Evolutionary conservation across 2,888 invertebrate genomes (phyloP), one percentile per base, ranked within the genome.

Genomic region (Leptinotarsa haldemani): DNA sequence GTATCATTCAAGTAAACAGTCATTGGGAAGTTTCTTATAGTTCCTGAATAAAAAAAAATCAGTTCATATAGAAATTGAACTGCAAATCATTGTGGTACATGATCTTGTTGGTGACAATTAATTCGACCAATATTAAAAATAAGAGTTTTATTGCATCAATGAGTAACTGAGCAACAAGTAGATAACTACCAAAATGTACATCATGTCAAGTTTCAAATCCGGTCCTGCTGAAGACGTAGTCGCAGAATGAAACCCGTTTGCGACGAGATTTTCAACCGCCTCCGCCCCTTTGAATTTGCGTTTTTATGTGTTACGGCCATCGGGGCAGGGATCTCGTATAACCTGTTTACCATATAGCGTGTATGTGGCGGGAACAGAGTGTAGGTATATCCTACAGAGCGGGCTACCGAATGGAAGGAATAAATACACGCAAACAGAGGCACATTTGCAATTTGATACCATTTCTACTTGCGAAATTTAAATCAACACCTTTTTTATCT

Each of bases 281-380:
- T 86, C 87, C 87, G 86, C 87, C 86, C 86, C 85, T 84, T 85
- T 82, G 80, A 84, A 84, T 83, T 84, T 83, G 80, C 82, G 82
- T 82, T 85, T 83, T 84, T 83, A 80, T 84, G 80, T 76, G 66
- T 73, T 71, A 69, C 69, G 69, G 73, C 74, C 73, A 74, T 72
- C 79, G 76, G 82, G 82, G 82, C 83, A 81, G 80, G 79, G 82
- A 84, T 85, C 86, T 85, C 82, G 86, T 84, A 85, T 84, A 86
- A 87, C 87, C 86, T 85, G 87, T 87, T 87, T 86, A 75, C 81
- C 71, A 74, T 78, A 70, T 69, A 76, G 69, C 20, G 63, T 69
- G 70, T 70, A 71, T 74, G 68, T 77, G 81, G 80, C 80, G 81
- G 80, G 79, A 80, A 80, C 69, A 56, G 65, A 74, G 69, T 70